phyloP scores from a whole-genome alignment of 2,888 invertebrate genomes.

The Muschampia plurimacula region DNA sequence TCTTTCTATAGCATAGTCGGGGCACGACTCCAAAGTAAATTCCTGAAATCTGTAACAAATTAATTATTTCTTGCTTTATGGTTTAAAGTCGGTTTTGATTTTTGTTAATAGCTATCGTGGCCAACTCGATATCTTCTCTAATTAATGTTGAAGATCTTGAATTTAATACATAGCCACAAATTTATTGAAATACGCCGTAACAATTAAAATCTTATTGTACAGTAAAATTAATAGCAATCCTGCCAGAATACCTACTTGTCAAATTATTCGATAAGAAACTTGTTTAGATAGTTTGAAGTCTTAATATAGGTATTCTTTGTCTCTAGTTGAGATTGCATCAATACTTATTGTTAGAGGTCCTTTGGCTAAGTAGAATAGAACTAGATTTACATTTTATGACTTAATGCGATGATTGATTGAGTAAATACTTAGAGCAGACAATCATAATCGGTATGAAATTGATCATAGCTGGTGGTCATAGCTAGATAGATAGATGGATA shows the following conservation, averaged over 20 bases:
- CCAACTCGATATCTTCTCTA: background rate
- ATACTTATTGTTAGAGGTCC: background rate
- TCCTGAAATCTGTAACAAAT: no score
- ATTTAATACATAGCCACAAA: no score
- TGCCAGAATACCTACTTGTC: background rate
- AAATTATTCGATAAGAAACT: background rate
- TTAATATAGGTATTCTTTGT: background rate
- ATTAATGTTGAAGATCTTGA: background rate
- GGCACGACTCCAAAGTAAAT: no score
- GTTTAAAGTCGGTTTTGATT: no score
- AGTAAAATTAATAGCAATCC: background rate
- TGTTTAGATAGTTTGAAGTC: background rate
- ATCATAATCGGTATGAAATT: background rate
- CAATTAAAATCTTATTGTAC: background rate
- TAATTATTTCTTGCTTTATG: no score
- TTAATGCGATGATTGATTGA: conserved; percentile 30
- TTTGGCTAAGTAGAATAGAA: background rate
- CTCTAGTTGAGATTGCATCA: background rate
- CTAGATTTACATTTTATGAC: conserved; percentile 10
- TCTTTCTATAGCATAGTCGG: no score
- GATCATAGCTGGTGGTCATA: conserved; percentile 9
- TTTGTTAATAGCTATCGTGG: background rate
- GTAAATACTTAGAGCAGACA: conserved; percentile 22
- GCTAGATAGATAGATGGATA: background rate
- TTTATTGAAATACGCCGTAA: background rate